phyloP scores from a whole-genome alignment of 2,113 vertebrate species.

The Climacteris rufus region DNA sequence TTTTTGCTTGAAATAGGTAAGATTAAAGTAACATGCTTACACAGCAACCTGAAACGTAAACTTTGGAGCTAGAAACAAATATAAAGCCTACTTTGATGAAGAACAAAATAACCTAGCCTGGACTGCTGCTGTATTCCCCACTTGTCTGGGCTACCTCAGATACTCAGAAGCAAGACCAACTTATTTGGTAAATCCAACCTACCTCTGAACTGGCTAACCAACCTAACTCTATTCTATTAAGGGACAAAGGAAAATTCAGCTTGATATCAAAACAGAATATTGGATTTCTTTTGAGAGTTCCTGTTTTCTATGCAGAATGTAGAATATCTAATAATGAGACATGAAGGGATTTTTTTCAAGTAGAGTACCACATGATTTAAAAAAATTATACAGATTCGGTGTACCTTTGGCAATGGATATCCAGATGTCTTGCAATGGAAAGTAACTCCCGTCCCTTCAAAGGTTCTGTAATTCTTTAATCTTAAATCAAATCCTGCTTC shows the following conservation, averaged over 20 bases:
- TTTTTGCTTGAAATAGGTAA: neutral
- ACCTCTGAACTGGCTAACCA: neutral
- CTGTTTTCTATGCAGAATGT: neutral
- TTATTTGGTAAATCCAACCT: neutral
- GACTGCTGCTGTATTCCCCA: neutral
- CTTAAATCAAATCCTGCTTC: conserved; percentile 86
- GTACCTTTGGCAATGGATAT: conserved; percentile 92
- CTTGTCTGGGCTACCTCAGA: neutral
- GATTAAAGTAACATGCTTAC: neutral
- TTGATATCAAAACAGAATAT: neutral
- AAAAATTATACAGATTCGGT: neutral
- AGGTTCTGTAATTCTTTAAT: conserved; percentile 91
- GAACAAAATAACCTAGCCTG: neutral
- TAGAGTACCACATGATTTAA: neutral
- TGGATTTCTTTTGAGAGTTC: neutral
- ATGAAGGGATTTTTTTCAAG: neutral
- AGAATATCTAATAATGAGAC: neutral
- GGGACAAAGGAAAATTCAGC: neutral
- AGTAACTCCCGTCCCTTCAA: conserved; percentile 93
- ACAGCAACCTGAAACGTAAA: neutral
- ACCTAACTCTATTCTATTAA: neutral
- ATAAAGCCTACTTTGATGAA: neutral
- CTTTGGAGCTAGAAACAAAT: neutral
- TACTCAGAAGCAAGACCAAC: neutral
- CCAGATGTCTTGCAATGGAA: conserved; percentile 94